Percentiles rank a stretch among this genome's conserved stretches.
phyloP scores from a whole-genome alignment of 2,888 invertebrate genomes.

The Sisyra nigra region DNA sequence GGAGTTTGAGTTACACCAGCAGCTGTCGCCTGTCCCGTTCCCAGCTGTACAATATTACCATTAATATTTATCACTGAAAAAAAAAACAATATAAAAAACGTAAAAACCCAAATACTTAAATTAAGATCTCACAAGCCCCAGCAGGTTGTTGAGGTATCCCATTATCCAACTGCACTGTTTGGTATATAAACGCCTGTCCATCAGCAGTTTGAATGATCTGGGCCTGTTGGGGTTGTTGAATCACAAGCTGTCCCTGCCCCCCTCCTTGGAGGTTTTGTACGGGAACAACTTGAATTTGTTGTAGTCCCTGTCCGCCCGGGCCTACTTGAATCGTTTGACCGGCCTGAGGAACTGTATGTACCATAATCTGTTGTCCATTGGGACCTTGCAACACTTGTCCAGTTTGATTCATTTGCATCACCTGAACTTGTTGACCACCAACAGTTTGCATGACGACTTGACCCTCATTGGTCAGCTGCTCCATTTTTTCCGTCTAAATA shows the following conservation, averaged over 20 bases:
- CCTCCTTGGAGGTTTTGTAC: slow-evolving; percentile 44
- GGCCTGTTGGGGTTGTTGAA: slow-evolving; percentile 47
- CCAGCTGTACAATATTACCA: slow-evolving; percentile 57
- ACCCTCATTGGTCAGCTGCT: slow-evolving; percentile 39
- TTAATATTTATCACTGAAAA: slow-evolving; percentile 58
- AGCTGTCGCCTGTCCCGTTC: slow-evolving; percentile 29
- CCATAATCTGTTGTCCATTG: slow-evolving; percentile 54
- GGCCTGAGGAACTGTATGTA: slow-evolving; percentile 46
- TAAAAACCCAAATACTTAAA: neutral
- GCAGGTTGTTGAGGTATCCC: slow-evolving; percentile 43
- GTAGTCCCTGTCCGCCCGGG: slow-evolving; percentile 43
- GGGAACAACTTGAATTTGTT: slow-evolving; percentile 60
- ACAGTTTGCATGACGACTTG: slow-evolving; percentile 41
- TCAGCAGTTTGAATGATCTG: slow-evolving; percentile 83
- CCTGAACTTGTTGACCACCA: slow-evolving; percentile 41
- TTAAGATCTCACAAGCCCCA: slow-evolving; percentile 16
- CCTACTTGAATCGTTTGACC: slow-evolving; percentile 44
- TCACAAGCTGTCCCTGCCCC: slow-evolving; percentile 37
- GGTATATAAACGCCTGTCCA: slow-evolving; percentile 85
- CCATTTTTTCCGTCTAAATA: slow-evolving; percentile 31
- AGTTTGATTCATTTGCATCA: slow-evolving; percentile 34
- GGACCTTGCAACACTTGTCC: slow-evolving; percentile 49
- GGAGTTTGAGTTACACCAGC: slow-evolving; percentile 21
- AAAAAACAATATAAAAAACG: neutral
- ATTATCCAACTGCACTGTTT: slow-evolving; percentile 49